These are phyloP conservation scores for Porites lobata DNA, from an alignment of 92 coral and sea anemone species.

Conservation along the genomic window DNA sequence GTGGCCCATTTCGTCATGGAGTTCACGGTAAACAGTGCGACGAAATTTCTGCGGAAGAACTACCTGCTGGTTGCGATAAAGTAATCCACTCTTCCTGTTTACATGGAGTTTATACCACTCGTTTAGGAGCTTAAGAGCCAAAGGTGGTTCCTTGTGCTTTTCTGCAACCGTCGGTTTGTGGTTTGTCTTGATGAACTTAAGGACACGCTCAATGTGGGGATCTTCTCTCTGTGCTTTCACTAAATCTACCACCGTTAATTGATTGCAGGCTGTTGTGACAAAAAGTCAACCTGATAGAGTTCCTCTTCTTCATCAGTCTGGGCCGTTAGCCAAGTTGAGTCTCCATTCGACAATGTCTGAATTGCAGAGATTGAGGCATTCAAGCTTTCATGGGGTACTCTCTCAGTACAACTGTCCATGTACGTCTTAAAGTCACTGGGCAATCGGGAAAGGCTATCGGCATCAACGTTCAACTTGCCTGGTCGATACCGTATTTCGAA, in stretches of 20 bases:
- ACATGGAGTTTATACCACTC: constrained; percentile 65
- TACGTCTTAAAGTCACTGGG: constrained; percentile 57
- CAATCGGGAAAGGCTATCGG: constrained; percentile 59
- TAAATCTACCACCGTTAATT: constrained; percentile 36
- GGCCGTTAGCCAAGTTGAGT: constrained; percentile 56
- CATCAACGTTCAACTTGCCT: constrained; percentile 59
- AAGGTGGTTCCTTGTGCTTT: constrained; percentile 53
- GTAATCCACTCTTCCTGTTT: constrained; percentile 28
- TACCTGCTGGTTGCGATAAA: constrained; percentile 48
- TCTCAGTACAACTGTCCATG: constrained; percentile 54
- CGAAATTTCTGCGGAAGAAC: constrained; percentile 49
- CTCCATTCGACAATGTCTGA: constrained; percentile 39
- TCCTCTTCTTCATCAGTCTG: constrained; percentile 17
- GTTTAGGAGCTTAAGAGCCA: constrained; percentile 62
- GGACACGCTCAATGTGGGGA: constrained; percentile 49
- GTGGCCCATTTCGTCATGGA: constrained; percentile 71
- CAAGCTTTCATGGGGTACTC: constrained; percentile 38
- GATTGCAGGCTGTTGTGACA: constrained; percentile 11
- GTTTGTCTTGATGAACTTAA: constrained; percentile 42
- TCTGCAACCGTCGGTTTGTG: constrained; percentile 51
- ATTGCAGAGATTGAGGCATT: constrained; percentile 45
- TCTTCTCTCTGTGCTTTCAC: constrained; percentile 26
- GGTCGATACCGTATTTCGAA: constrained; percentile 62
- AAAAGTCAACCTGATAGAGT: neutral
- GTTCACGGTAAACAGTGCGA: constrained; percentile 48